phyloP scores from a whole-genome alignment of 2,113 vertebrate genomes.

The Pseudopodoces humilis region DNA sequence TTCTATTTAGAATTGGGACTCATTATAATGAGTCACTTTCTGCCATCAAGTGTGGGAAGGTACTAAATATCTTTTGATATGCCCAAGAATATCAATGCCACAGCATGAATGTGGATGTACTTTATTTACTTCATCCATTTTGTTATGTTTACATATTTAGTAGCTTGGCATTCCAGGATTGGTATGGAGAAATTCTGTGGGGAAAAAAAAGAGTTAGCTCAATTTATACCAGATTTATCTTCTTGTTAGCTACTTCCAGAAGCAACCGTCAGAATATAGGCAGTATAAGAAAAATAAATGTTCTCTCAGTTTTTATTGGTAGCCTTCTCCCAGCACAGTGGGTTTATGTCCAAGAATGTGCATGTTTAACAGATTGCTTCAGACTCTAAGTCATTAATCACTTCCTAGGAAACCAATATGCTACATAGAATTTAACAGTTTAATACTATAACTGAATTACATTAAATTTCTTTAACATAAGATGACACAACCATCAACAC shows the following conservation, averaged over 20 bases:
- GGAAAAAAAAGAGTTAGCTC: not conserved
- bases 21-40: not conserved
- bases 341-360: not conserved
- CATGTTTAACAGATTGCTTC: not conserved
- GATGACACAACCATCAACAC: not conserved
- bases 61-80: not conserved
- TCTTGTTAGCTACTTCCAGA: not conserved
- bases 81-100: not conserved
- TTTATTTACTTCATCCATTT: not conserved
- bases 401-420: not conserved
- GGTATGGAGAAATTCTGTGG: not conserved
- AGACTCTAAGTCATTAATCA: slow-evolving; percentile 7
- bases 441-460: not conserved
- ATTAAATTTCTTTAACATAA: not conserved
- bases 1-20: not conserved
- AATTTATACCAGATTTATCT: not conserved
- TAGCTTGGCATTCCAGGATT: not conserved
- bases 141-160: not conserved
- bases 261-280: not conserved
- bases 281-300: not conserved
- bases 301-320: not conserved
- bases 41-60: not conserved
- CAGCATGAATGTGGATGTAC: not conserved
- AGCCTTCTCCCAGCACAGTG: not conserved
- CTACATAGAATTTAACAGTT: not conserved